Percentiles rank a stretch among this genome's conserved stretches.
Conservation (phyloP, 2,113 vertebrate genomes). For the Anguilla rostrata region DNA sequence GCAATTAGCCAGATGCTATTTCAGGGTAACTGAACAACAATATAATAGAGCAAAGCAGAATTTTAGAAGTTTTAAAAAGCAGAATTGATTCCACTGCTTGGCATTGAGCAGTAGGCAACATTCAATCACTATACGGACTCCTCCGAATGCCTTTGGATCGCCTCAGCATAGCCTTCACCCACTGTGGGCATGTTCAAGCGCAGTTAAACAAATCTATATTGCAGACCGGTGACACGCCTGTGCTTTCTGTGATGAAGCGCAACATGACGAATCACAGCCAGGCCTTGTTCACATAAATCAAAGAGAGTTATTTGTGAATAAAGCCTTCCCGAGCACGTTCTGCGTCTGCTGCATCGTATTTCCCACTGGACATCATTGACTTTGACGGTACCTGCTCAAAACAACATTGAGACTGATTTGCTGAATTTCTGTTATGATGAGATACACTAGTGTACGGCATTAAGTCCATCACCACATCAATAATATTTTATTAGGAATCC, state of each 20-base stretch:
- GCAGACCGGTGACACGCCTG: background rate
- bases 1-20: background rate
- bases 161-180: background rate
- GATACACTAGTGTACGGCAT: background rate
- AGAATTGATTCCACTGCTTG: background rate
- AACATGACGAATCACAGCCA: background rate
- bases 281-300: background rate
- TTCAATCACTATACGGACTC: slow-evolving; percentile 19
- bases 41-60: background rate
- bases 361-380: background rate
- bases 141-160: background rate
- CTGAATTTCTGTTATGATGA: background rate
- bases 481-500: background rate
- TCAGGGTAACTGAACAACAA: background rate
- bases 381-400: background rate
- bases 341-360: background rate
- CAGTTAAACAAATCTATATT: background rate
- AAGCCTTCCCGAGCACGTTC: background rate
- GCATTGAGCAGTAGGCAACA: background rate
- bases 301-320: background rate
- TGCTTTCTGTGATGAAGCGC: background rate
- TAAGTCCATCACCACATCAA: background rate
- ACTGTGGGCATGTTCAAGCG: background rate
- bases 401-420: background rate
- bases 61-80: background rate